Percentiles rank a stretch among this genome's conserved stretches.
Evolutionary conservation across 2,113 vertebrate species (phyloP).

Genomic region (Nicator chloris): DNA sequence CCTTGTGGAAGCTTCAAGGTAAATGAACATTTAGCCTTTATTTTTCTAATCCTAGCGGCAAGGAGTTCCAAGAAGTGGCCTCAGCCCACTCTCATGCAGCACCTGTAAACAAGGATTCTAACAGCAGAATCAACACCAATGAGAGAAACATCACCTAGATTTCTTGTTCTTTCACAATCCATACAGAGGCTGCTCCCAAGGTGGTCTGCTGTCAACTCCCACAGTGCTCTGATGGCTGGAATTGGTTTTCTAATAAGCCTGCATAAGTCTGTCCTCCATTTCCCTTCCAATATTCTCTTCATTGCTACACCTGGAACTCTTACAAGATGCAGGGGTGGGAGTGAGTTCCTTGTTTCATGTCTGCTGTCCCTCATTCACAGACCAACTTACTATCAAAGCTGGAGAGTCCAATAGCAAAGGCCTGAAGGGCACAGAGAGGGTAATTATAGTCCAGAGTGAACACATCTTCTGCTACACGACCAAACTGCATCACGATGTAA

Average conservation of each 20-base stretch:
- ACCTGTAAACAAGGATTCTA: not conserved
- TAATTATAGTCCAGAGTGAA: constrained; percentile 98
- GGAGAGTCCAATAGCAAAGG: constrained; percentile 94
- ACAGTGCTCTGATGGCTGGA: not conserved
- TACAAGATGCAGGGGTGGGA: not conserved
- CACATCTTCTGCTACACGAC: constrained; percentile 90
- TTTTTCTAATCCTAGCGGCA: not conserved
- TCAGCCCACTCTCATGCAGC: not conserved
- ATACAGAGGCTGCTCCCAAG: not conserved
- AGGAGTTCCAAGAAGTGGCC: not conserved
- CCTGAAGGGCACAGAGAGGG: constrained; percentile 94
- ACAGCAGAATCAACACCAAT: not conserved
- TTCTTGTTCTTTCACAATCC: not conserved
- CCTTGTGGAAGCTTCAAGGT: not conserved
- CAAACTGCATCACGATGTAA: constrained; percentile 99
- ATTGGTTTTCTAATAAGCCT: not conserved
- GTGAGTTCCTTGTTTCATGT: not conserved
- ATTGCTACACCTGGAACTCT: not conserved
- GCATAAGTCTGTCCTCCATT: not conserved
- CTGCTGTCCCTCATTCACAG: constrained; percentile 79
- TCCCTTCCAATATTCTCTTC: not conserved
- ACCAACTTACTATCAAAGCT: constrained; percentile 97
- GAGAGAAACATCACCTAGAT: not conserved
- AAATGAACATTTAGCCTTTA: not conserved
- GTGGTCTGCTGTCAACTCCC: not conserved